phyloP scores from a whole-genome alignment of 2,113 vertebrate species.

The Strix uralensis region DNA sequence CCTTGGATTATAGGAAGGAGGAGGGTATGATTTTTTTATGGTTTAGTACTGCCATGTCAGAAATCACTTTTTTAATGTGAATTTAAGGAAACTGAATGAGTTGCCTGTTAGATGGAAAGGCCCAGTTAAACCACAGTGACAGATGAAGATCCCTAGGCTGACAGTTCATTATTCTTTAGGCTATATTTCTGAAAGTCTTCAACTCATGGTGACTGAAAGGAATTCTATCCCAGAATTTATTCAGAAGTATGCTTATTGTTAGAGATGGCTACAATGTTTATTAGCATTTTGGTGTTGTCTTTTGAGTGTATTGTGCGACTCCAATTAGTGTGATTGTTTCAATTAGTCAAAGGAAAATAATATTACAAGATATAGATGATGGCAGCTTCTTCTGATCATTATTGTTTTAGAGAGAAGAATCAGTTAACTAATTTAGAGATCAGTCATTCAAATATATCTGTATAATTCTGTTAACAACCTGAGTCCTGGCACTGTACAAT shows the following conservation, averaged over 20 bases:
- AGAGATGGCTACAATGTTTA: neutral
- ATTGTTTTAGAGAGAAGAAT: neutral
- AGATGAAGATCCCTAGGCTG: neutral
- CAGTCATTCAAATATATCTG: neutral
- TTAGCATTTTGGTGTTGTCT: neutral
- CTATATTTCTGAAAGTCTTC: neutral
- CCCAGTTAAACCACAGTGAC: neutral
- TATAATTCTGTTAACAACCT: neutral
- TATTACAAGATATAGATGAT: neutral
- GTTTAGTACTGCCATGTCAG: neutral
- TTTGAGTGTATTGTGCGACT: neutral
- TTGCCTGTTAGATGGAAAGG: neutral
- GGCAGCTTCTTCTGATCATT: neutral
- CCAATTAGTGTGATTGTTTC: neutral
- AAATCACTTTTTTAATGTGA: neutral
- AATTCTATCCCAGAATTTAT: neutral
- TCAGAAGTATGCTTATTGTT: neutral
- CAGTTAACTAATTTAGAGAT: neutral
- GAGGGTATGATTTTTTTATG: neutral
- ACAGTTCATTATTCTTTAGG: neutral
- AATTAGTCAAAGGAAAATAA: neutral
- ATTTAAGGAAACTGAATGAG: neutral
- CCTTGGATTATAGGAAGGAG: neutral
- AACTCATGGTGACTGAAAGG: neutral
- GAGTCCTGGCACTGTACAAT: neutral